Evolutionary conservation across 1,140 invertebrate species (phyloP).

Genomic region (Leptinotarsa texana): DNA sequence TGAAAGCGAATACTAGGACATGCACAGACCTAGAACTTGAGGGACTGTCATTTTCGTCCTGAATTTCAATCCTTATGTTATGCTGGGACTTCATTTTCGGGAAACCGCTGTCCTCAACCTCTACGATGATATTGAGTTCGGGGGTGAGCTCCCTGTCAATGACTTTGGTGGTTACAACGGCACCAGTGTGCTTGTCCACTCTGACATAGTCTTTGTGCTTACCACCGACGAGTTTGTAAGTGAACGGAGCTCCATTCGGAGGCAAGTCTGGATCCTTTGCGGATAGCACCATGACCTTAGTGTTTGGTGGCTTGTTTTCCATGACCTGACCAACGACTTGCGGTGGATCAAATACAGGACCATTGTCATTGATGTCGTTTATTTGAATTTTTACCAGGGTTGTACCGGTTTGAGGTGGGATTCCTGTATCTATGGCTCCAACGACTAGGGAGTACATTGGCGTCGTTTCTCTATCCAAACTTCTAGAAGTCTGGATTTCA

Average conservation of each 20-base stretch:
- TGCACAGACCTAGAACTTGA: slow-evolving; percentile 81
- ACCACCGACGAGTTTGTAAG: slow-evolving; percentile 77
- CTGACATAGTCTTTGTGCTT: slow-evolving; percentile 75
- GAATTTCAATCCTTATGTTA: slow-evolving; percentile 73
- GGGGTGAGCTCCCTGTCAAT: slow-evolving; percentile 83
- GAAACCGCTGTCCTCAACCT: slow-evolving; percentile 87
- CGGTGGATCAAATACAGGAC: slow-evolving; percentile 77
- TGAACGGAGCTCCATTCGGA: slow-evolving; percentile 90
- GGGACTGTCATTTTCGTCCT: slow-evolving; percentile 91
- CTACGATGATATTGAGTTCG: slow-evolving; percentile 73
- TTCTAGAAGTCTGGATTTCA: slow-evolving; percentile 74
- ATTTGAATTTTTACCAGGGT: slow-evolving; percentile 77
- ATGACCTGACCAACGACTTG: slow-evolving; percentile 73
- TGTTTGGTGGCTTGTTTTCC: slow-evolving; percentile 87
- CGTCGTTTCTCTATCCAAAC: slow-evolving; percentile 81
- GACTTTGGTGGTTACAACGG: slow-evolving; percentile 75
- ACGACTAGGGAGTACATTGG: slow-evolving; percentile 79
- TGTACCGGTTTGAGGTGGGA: slow-evolving; percentile 86
- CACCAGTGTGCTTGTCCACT: slow-evolving; percentile 78
- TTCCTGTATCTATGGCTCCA: slow-evolving; percentile 86
- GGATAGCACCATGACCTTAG: slow-evolving; percentile 80
- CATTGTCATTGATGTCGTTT: slow-evolving; percentile 92
- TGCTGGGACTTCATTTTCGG: slow-evolving; percentile 82
- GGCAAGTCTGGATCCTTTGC: slow-evolving; percentile 88
- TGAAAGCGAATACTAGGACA: slow-evolving; percentile 78